Evolutionary conservation across 2,888 invertebrate species (phyloP).

Genomic region (Acronicta alni): DNA sequence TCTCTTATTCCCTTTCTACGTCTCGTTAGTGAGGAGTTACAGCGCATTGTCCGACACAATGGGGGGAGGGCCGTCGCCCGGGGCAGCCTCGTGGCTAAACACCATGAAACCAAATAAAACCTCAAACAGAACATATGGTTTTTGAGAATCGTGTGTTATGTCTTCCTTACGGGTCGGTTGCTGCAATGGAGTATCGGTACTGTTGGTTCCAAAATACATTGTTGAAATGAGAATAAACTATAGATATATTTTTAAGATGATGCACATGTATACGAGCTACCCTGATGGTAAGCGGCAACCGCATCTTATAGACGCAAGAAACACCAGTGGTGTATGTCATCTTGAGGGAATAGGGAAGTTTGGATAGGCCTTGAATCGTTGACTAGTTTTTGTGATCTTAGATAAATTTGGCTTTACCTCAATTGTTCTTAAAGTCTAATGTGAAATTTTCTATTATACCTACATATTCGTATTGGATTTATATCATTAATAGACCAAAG

Average conservation of each 20-base stretch:
- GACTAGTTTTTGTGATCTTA: no score
- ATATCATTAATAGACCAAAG: no score
- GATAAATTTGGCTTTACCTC: no score
- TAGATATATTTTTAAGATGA: no score
- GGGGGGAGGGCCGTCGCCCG: slow-evolving; percentile 77
- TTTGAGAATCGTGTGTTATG: slow-evolving; percentile 47
- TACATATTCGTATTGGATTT: no score
- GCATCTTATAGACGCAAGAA: no score
- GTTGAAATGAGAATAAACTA: not conserved
- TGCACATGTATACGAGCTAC: no score
- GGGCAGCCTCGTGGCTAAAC: slow-evolving; percentile 78
- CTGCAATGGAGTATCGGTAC: not conserved
- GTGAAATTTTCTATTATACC: no score
- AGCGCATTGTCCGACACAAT: slow-evolving; percentile 85
- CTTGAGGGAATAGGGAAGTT: not conserved
- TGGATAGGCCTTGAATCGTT: not conserved
- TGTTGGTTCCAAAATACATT: slow-evolving; percentile 16
- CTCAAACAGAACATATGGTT: slow-evolving; percentile 47
- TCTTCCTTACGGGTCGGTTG: slow-evolving; percentile 45
- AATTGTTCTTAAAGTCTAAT: no score
- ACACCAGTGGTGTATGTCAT: no score
- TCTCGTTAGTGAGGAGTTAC: slow-evolving; percentile 87
- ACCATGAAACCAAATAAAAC: slow-evolving; percentile 65
- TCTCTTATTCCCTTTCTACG: slow-evolving; percentile 44
- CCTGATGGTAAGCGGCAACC: no score